A percentile compares a stretch with the other conserved stretches of the same genome.
phyloP scores from a whole-genome alignment of 92 coral and sea anemone genomes.

The Diadumene lineata region DNA sequence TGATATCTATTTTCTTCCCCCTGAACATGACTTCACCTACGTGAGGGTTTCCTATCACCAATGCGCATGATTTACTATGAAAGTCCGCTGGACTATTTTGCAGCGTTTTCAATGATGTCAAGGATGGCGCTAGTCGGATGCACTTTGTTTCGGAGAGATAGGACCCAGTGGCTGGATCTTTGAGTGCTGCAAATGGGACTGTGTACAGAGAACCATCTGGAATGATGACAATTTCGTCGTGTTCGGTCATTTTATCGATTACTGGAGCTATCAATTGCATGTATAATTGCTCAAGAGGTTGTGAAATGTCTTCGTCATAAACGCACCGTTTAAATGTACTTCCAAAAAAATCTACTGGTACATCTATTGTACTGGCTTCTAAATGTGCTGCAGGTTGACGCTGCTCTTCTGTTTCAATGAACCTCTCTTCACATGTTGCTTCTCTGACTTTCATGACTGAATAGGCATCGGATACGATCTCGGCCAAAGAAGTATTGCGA shows the following conservation, averaged over 20 bases:
- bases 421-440: slow-evolving; percentile 4
- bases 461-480: neutral
- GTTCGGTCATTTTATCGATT: neutral
- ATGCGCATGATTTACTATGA: slow-evolving; percentile 9
- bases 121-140: slow-evolving; percentile 17
- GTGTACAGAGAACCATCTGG: slow-evolving; percentile 22
- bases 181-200: slow-evolving; percentile 29
- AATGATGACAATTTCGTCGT: slow-evolving; percentile 18
- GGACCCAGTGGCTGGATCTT: slow-evolving; percentile 12
- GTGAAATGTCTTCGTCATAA: neutral
- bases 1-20: neutral
- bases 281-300: neutral
- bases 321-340: neutral
- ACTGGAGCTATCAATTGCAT: neutral
- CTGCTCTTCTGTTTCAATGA: neutral
- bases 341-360: neutral
- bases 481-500: neutral
- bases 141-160: slow-evolving; percentile 21
- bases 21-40: slow-evolving; percentile 24
- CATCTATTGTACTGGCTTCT: neutral
- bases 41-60: slow-evolving; percentile 15
- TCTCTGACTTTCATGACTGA: neutral
- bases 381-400: neutral
- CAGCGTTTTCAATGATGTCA: slow-evolving; percentile 6
- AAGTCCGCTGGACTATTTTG: slow-evolving; percentile 4